Evolutionary conservation across 2,113 vertebrate genomes (phyloP).

Genomic region (Centropristis striata): DNA sequence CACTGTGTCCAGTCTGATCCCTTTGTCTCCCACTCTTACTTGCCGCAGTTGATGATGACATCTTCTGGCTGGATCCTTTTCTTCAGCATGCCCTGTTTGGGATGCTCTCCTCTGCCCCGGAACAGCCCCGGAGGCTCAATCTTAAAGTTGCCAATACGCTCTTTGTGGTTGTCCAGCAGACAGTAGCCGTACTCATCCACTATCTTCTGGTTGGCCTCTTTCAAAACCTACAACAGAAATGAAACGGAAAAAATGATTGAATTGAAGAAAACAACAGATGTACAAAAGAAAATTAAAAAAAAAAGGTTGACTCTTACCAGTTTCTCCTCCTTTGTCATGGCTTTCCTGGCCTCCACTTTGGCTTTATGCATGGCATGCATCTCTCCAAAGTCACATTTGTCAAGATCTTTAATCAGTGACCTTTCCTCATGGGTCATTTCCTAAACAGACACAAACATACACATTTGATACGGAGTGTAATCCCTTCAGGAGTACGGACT

Average conservation of each 20-base stretch:
- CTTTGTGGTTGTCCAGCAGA: conserved; percentile 76
- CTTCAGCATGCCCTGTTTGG: conserved; percentile 85
- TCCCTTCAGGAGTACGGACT: neutral
- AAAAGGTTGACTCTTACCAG: conserved; percentile 57
- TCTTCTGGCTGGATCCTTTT: conserved; percentile 85
- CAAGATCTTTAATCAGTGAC: conserved; percentile 78
- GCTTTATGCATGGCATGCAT: conserved; percentile 82
- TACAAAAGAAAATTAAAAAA: neutral
- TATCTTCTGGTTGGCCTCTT: conserved; percentile 82
- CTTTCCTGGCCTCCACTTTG: conserved; percentile 83
- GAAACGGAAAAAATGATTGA: neutral
- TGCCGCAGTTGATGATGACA: conserved; percentile 83
- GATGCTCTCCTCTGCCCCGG: conserved; percentile 80
- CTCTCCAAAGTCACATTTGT: conserved; percentile 86
- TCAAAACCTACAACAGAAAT: conserved; percentile 66
- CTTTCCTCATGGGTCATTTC: conserved; percentile 85
- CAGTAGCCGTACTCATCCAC: conserved; percentile 84
- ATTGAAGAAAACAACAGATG: neutral
- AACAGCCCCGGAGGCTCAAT: conserved; percentile 82
- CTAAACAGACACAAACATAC: conserved; percentile 58
- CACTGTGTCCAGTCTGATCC: neutral
- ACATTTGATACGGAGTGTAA: neutral
- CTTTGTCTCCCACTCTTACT: conserved; percentile 55
- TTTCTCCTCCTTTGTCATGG: conserved; percentile 85
- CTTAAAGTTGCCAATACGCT: conserved; percentile 84